A percentile compares a stretch with the other conserved stretches of the same genome.
phyloP scores from a whole-genome alignment of 2,113 vertebrate genomes.

The Glaucomys volans region DNA sequence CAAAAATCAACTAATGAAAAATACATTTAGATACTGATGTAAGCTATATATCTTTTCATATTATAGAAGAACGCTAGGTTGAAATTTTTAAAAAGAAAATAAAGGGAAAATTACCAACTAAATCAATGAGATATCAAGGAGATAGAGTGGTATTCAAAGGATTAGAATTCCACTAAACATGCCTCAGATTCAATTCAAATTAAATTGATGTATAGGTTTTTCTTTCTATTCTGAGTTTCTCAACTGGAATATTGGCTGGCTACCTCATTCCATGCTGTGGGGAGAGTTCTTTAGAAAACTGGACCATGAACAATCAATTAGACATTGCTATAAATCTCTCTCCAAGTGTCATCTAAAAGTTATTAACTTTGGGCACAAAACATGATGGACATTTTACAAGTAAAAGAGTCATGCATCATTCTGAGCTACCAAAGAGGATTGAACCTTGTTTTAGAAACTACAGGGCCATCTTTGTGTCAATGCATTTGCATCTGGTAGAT shows the following conservation, averaged over 20 bases:
- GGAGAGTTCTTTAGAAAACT: constrained; percentile 76
- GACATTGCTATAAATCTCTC: constrained; percentile 68
- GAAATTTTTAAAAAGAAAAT: background rate
- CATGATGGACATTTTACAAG: background rate
- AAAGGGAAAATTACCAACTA: background rate
- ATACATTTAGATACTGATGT: constrained; percentile 32
- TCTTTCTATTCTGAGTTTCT: constrained; percentile 63
- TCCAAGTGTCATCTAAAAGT: constrained; percentile 62
- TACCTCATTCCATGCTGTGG: background rate
- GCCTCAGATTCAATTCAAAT: constrained; percentile 51
- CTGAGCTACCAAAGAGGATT: constrained; percentile 21
- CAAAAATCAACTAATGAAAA: constrained; percentile 60
- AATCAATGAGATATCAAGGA: background rate
- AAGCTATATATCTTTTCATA: constrained; percentile 42
- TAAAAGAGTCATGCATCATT: background rate
- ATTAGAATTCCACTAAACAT: constrained; percentile 72
- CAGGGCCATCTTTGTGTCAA: background rate
- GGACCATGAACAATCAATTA: constrained; percentile 79
- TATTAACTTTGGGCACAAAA: constrained; percentile 65
- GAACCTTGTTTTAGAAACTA: background rate
- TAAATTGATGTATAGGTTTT: constrained; percentile 71
- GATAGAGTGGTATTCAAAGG: background rate
- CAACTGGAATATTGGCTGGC: constrained; percentile 61
- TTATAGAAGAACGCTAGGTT: background rate
- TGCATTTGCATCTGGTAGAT: background rate